A percentile compares a stretch with the other conserved stretches of the same genome.
phyloP scores from a whole-genome alignment of 2,113 vertebrate genomes.

The Notarius quadriscutis region DNA sequence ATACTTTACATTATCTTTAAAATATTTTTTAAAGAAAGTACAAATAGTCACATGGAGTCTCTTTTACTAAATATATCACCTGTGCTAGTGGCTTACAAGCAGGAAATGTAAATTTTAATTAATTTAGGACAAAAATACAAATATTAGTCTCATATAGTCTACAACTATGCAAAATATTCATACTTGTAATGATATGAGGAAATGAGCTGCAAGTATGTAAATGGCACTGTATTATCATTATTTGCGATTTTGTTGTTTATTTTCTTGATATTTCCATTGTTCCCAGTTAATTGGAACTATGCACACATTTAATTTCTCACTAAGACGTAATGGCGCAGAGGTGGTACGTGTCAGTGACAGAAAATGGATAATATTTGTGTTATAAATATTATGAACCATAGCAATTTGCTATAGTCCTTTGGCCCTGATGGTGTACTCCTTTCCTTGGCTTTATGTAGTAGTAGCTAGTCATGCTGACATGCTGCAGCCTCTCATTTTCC shows the following conservation, averaged over 20 bases:
- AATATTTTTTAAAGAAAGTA: not conserved
- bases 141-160: conserved; percentile 2
- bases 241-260: conserved; percentile 33
- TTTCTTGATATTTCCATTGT: conserved; percentile 48
- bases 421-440: conserved; percentile 65
- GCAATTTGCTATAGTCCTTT: conserved; percentile 64
- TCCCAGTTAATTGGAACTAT: conserved; percentile 35
- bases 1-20: not conserved
- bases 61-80: conserved; percentile 1
- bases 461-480: conserved; percentile 76
- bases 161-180: not conserved
- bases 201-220: not conserved
- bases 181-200: too few species aligned
- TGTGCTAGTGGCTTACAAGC: not conserved
- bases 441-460: conserved; percentile 83
- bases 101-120: not conserved
- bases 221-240: not conserved
- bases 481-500: conserved; percentile 74
- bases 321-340: not conserved
- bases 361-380: conserved; percentile 19
- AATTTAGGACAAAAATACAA: not conserved
- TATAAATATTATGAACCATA: conserved; percentile 49
- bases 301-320: conserved; percentile 8
- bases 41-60: not conserved
- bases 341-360: not conserved